Evolutionary conservation across 37 sponge, comb jelly and placozoan species (phyloP), one percentile per base, ranked within the genome.

Genomic region (Hexactinellida sp.): DNA sequence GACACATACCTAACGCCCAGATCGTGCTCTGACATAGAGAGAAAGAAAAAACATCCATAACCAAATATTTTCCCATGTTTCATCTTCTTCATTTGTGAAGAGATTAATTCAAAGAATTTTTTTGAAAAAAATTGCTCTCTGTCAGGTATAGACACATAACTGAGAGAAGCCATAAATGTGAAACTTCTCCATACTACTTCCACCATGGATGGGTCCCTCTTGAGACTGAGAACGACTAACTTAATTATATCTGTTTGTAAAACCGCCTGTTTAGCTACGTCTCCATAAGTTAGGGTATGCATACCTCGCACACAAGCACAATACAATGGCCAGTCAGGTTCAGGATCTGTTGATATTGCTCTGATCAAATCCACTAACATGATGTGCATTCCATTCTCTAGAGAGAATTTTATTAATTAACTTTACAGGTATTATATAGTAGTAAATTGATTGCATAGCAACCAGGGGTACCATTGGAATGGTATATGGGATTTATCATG

Each of bases 231-330:
- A 7, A 63, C 30, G 25, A 63, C 30, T 3, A 32, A 7, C 13
- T 10, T 10, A 5, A 32, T n/a, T 10, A 63, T 23, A 63, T 63
- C 76, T 32, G 76, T 63, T 10, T 63, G 3, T 63, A 63, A n/a
- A 3, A 63, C 13, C 3, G 76, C 76, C 34, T 25, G 21, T 63
- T 94, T 94, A 3, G 91, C 89, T 37, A 41, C 54, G 63, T 94
- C 94, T 0, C 92, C 87, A 10, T 92, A 89, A 0, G 91, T 87
- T 1, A 94, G 55, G 35, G 92, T 94, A 63, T 92, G 94, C 1
- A 94, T 91, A 16, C 92, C 89, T 36, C 94, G 83, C 35, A 91
- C 89, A 71, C 89, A 90, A 36, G 94, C 92, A 38, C 76, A 63
- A n/a, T 63, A 63, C 3, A 63, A n/a, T 23, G 21, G 34, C 76